Evolutionary conservation across 2,113 vertebrate species (phyloP).

Genomic region (Chionomys nivalis): DNA sequence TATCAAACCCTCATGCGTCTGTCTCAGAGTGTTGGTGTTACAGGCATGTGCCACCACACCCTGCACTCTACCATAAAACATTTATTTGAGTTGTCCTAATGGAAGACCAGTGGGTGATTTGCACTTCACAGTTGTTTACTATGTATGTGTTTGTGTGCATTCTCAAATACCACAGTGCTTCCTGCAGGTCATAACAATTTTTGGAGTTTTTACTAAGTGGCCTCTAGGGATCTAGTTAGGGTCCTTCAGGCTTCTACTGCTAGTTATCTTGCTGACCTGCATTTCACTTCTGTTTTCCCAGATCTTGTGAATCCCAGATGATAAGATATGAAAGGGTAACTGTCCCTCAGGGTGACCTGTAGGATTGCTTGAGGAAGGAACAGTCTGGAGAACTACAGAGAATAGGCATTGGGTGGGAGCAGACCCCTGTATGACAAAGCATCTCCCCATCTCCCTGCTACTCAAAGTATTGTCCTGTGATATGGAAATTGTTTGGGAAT

Average conservation of each 20-base stretch:
- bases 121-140: neutral
- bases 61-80: neutral
- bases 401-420: neutral
- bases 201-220: neutral
- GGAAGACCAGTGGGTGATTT: conserved; percentile 26
- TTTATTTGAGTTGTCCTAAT: conserved; percentile 41
- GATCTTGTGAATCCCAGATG: neutral
- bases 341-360: neutral
- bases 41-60: neutral
- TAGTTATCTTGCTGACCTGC: neutral
- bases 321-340: neutral
- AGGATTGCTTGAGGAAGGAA: neutral
- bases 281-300: neutral
- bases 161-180: neutral
- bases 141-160: neutral
- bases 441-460: neutral
- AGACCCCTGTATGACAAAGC: neutral
- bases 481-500: neutral
- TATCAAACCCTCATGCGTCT: neutral
- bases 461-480: neutral
- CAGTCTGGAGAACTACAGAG: neutral
- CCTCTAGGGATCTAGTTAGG: neutral
- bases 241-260: neutral
- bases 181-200: neutral
- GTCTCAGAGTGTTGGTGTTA: neutral